Base-by-base conservation (phyloP, 2,888 invertebrate species). In the Dryomyza anilis region DNA sequence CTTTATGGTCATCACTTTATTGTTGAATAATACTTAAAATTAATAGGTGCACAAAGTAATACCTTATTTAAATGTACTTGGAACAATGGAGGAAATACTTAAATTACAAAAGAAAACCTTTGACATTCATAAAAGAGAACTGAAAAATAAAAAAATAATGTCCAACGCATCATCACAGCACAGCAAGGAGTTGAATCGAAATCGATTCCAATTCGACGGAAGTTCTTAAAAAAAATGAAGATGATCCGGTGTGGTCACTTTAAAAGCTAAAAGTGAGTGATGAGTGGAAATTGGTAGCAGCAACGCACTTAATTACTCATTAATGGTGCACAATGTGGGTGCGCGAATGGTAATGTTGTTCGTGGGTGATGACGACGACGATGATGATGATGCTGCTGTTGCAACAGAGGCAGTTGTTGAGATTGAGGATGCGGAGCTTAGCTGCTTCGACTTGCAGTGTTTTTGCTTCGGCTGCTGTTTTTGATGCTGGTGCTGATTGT, bases 261-360 rank as follows among this genome's bases (percentile, higher is more conserved):
- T 30, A 16, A 30, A 57, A 57, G 43, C 43, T 19, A 10, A 56
- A 39, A 3, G 29, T 6, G 12, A 19, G n/a, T 21, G 23, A 33
- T 8, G 19, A 12, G 55, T 55, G 55, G 30, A 8, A 14, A 30
- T 29, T 33, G 33, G 59, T 45, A 30, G 23, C 19, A 48, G 45
- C 46, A 1, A 21, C 12, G 21, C 16, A 29, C 5, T 16, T 12
- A 30, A 46, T 71, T 66, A 78, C 71, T 79, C 79, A 59, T 80
- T 78, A 60, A 79, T 79, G 43, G 79, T 79, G 69, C 78, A 78
- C 25, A 79, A 73, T 30, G 72, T 77, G 64, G 73, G 74, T 29
- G 71, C 66, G 50, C 79, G 78, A 58, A 68, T 60, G 58, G 70
- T 65, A 67, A 74, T 61, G 69, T 71, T 72, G 68, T 69, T 61